Percentiles rank a stretch among this genome's conserved stretches.
Conservation (phyloP, 1,140 invertebrate genomes). For the Drosophila kikkawai region DNA sequence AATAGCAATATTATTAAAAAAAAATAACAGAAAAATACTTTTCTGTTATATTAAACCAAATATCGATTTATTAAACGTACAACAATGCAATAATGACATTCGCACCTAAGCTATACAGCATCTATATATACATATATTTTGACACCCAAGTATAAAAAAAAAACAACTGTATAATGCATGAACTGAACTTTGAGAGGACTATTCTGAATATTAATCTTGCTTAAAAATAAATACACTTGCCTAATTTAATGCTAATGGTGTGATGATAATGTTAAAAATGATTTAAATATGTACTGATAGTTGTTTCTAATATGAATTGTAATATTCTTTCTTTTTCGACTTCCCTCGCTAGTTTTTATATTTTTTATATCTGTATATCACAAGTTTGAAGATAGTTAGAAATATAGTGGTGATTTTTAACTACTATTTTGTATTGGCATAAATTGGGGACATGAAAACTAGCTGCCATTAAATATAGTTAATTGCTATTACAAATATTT, state of each 20-base stretch:
- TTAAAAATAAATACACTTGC: slow-evolving; percentile 1
- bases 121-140: too few relatives aligned
- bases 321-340: slow-evolving; percentile 16
- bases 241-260: slow-evolving; percentile 6
- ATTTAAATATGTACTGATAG: slow-evolving; percentile 20
- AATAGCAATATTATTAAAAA: background rate
- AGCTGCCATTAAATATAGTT: slow-evolving; percentile 16
- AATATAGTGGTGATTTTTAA: slow-evolving; percentile 67
- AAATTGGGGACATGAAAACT: slow-evolving; percentile 20
- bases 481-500: background rate
- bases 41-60: background rate
- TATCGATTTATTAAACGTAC: background rate
- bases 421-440: slow-evolving; percentile 63
- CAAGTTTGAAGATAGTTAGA: slow-evolving; percentile 76
- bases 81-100: too few relatives aligned
- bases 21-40: background rate
- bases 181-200: slow-evolving; percentile 3
- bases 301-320: slow-evolving; percentile 3
- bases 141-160: too few relatives aligned
- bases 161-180: slow-evolving; percentile 5
- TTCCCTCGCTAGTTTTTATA: slow-evolving; percentile 30
- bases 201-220: background rate
- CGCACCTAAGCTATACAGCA: too few relatives aligned
- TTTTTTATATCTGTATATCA: slow-evolving; percentile 69
- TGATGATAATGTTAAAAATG: slow-evolving; percentile 2